Base-by-base conservation (phyloP, 2,888 invertebrate genomes). In the Chalcis sispes region DNA sequence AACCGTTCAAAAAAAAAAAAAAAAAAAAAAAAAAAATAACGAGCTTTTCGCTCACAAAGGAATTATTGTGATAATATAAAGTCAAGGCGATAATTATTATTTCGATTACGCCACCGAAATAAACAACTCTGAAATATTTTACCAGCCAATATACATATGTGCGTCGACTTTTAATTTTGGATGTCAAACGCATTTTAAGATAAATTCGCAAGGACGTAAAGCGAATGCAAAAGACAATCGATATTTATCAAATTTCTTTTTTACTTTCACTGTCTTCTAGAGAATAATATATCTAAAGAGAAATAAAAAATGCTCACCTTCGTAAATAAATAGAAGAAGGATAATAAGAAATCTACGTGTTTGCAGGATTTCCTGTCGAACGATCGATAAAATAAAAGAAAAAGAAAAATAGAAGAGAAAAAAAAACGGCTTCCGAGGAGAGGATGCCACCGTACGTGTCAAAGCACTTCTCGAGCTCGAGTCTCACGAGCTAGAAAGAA, bases 381-480 rank as follows among this genome's bases (percentile, higher is more conserved):
- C 42, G 15, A 42, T 42, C 36, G 13, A 10, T 27, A 27, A 40
- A 27, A 54, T n/a, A n/a, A n/a, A n/a, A n/a, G n/a, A n/a, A n/a
- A n/a, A n/a, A n/a, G n/a, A n/a, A n/a, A n/a, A n/a, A n/a, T n/a
- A n/a, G n/a, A n/a, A 20, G 59, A n/a, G 5, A 32, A 29, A 15
- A 5, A 50, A 20, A 65, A 65, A 32, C 27, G 50, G 20, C 64
- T 29, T 27, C 29, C 18, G 15, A 62, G n/a, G n/a, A 71, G 29
- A 71, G 56, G 48, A 64, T 48, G 32, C 61, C 27, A 29, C 29
- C 52, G 40, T 52, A 20, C 29, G 54, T 58, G 67, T 74, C 62
- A 74, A 62, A 74, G 69, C 48, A 74, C 69, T 74, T 48, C 54
- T 36, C 62, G 48, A 46, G 59, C 48, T 32, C 58, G 42, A 10